Base-by-base conservation (phyloP, 1,140 invertebrate genomes). In the Drosophila tsacasi region DNA sequence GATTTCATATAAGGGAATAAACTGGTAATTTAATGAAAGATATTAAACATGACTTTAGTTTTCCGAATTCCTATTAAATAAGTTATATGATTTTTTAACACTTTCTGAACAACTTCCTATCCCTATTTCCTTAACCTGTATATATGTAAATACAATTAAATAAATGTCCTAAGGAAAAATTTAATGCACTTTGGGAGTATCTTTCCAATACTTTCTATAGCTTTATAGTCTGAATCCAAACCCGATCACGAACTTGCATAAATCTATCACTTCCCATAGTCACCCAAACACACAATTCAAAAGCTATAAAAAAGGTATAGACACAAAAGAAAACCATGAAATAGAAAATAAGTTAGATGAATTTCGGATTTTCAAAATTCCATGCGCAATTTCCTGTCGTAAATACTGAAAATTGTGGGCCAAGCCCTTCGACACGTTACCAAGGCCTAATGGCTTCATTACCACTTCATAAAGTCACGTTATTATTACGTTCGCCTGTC, bases 381-480 rank as follows among this genome's bases (percentile, higher is more conserved):
- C 80, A 89, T 72, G 60, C 84, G 81, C 84, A 87, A 87, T 89
- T 87, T 87, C 84, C 84, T 87, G 84, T 89, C 84, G 81, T 87
- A 87, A 87, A 87, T 89, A 84, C 74, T 76, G 74, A 73, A 83
- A 79, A 83, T 83, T 89, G 65, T 87, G 80, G 84, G 84, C 80
- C 80, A 87, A 75, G 79, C 72, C 83, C 65, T 55, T 47, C 62
- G 57, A 58, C 69, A 76, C 69, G 54, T 67, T 73, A 77, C 57
- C 66, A 72, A 78, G 76, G 63, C 52, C 85, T 89, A 89, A 89
- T 89, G 59, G 85, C 84, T 89, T 83, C 85, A 89, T 89, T 89
- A 89, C 84, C 84, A 89, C 84, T 89, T 90, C 84, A 89, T 89
- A 89, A 89, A 84, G 84, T 89, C 84, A 89, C 84, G 84, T 89